These are phyloP conservation scores for Aphelenchoides besseyi DNA, from an alignment of 1,140 invertebrate species.

Conservation along the genomic window DNA sequence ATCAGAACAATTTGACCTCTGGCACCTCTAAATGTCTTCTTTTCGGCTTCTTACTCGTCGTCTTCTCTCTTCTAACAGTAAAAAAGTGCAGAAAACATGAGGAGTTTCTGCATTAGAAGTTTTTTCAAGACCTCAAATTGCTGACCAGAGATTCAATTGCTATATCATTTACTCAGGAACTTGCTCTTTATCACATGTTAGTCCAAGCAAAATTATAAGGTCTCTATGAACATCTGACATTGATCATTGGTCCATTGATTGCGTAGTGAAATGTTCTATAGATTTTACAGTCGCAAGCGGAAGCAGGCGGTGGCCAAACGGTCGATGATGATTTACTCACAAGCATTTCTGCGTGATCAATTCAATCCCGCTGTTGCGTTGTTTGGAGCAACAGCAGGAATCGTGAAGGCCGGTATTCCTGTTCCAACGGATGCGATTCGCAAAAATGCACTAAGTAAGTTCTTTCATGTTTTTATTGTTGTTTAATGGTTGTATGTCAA, in stretches of 20 bases:
- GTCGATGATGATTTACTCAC: conserved; percentile 28
- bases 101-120: neutral
- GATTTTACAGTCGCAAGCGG: conserved; percentile 27
- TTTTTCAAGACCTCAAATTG: neutral
- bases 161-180: too few relatives aligned
- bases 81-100: neutral
- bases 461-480: too few relatives aligned
- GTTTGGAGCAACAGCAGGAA: conserved; percentile 50
- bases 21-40: neutral
- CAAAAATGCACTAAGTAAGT: conserved; percentile 3
- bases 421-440: neutral
- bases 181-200: too few relatives aligned
- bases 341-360: conserved; percentile 49
- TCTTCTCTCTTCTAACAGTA: too few relatives aligned
- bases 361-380: conserved; percentile 54
- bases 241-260: neutral
- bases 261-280: conserved; percentile 26
- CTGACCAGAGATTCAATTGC: too few relatives aligned
- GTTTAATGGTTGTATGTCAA: too few relatives aligned
- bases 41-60: neutral
- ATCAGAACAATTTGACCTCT: neutral
- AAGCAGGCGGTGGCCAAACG: neutral
- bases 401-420: conserved; percentile 48
- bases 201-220: too few relatives aligned
- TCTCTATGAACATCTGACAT: too few relatives aligned